Conservation (phyloP, 2,888 invertebrate species). For the Papilio gigon region DNA sequence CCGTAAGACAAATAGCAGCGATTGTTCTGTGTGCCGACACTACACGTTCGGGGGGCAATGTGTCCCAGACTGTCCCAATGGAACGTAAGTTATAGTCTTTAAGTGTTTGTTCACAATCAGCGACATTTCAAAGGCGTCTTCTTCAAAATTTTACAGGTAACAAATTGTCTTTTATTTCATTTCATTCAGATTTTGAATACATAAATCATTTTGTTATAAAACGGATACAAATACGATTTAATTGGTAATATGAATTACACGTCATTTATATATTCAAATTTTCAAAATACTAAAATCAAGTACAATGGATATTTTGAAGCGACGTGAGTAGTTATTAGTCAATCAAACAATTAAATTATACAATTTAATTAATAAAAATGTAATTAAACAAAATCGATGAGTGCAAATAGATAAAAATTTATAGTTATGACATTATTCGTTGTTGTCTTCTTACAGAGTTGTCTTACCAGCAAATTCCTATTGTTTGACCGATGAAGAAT, state of each 20-base stretch:
- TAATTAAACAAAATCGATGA: too few species aligned
- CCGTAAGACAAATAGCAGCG: slow-evolving; percentile 80
- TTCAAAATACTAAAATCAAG: too few species aligned
- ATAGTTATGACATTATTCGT: too few species aligned
- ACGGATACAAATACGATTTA: too few species aligned
- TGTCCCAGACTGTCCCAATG: slow-evolving; percentile 84
- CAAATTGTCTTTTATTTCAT: not conserved
- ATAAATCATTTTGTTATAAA: not conserved
- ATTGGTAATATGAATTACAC: too few species aligned
- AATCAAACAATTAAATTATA: too few species aligned
- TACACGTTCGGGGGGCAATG: slow-evolving; percentile 82
- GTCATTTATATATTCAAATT: too few species aligned
- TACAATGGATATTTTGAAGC: too few species aligned
- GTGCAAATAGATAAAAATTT: too few species aligned
- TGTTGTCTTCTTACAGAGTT: slow-evolving; percentile 67
- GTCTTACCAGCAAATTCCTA: slow-evolving; percentile 81
- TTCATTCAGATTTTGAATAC: not conserved
- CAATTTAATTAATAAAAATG: too few species aligned
- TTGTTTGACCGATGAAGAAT: slow-evolving; percentile 88
- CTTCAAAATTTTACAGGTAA: slow-evolving; percentile 10
- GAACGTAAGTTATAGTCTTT: slow-evolving; percentile 82
- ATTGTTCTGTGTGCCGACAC: slow-evolving; percentile 87
- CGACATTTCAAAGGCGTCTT: slow-evolving; percentile 8
- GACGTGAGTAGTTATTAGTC: too few species aligned
- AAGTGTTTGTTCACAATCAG: slow-evolving; percentile 23